Evolutionary conservation across 2,888 invertebrate genomes (phyloP).

Genomic region (Thereva nobilitata): DNA sequence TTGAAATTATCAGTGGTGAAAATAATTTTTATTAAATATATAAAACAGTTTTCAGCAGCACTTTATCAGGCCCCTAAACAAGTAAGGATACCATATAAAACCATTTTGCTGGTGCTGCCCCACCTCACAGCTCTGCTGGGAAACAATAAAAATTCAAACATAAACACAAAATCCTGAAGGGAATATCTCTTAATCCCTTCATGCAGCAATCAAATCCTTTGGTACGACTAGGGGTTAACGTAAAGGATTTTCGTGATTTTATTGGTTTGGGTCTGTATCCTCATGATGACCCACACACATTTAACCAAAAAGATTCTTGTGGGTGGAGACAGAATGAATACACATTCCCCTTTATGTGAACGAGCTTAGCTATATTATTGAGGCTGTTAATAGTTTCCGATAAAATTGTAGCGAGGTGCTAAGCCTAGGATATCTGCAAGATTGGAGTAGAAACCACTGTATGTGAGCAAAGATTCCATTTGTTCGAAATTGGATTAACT

Average conservation of each 20-base stretch:
- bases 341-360: too few species aligned
- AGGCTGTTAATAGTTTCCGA: conserved; percentile 29
- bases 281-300: background rate
- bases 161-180: conserved; percentile 17
- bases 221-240: conserved; percentile 14
- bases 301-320: too few species aligned
- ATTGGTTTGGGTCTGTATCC: conserved; percentile 15
- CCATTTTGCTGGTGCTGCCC: conserved; percentile 8
- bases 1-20: too few species aligned
- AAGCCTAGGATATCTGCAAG: conserved; percentile 8
- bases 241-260: conserved; percentile 34
- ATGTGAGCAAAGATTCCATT: background rate
- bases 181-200: conserved; percentile 27
- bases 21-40: too few species aligned
- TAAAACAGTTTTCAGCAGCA: too few species aligned
- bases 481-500: conserved; percentile 10
- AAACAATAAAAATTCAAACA: conserved; percentile 28
- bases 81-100: background rate
- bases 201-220: conserved; percentile 23
- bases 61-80: too few species aligned
- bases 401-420: conserved; percentile 14
- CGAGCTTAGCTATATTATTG: background rate
- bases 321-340: too few species aligned
- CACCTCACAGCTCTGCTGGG: background rate
- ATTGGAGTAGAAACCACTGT: background rate